Percentiles rank a stretch among this genome's conserved stretches.
phyloP scores from a whole-genome alignment of 2,113 vertebrate species.

The Lophura nycthemera region DNA sequence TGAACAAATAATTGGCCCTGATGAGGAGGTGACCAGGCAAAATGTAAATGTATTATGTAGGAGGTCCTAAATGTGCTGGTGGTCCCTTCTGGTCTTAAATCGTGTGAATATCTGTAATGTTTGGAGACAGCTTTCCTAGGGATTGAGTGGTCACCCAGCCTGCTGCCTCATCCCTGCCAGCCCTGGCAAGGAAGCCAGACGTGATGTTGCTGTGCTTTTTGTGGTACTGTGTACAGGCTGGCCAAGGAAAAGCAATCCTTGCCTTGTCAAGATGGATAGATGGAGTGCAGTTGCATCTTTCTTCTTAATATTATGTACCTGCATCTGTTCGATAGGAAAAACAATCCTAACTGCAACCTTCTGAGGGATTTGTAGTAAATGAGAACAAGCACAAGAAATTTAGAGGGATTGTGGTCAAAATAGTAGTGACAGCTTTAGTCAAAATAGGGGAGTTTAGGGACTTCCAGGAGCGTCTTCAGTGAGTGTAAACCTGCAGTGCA shows the following conservation, averaged over 20 bases:
- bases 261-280: neutral
- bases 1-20: conserved; percentile 7
- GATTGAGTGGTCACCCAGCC: neutral
- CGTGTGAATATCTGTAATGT: neutral
- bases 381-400: conserved; percentile 3
- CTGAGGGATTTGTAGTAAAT: neutral
- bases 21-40: neutral
- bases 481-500: neutral
- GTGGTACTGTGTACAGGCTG: neutral
- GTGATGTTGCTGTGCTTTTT: neutral
- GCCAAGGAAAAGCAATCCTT: neutral
- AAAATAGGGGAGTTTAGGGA: neutral
- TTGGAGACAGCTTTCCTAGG: neutral
- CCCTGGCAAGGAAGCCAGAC: neutral
- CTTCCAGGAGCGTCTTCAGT: neutral
- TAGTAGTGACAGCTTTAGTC: neutral
- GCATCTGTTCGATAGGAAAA: neutral
- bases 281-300: neutral
- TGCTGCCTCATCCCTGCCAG: neutral
- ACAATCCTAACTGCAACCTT: neutral
- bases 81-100: neutral
- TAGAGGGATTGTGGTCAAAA: conserved; percentile 27
- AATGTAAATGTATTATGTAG: neutral
- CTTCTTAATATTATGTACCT: neutral
- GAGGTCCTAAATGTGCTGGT: neutral